phyloP scores from a whole-genome alignment of 2,888 invertebrate species.

The Athrips mouffetella region DNA sequence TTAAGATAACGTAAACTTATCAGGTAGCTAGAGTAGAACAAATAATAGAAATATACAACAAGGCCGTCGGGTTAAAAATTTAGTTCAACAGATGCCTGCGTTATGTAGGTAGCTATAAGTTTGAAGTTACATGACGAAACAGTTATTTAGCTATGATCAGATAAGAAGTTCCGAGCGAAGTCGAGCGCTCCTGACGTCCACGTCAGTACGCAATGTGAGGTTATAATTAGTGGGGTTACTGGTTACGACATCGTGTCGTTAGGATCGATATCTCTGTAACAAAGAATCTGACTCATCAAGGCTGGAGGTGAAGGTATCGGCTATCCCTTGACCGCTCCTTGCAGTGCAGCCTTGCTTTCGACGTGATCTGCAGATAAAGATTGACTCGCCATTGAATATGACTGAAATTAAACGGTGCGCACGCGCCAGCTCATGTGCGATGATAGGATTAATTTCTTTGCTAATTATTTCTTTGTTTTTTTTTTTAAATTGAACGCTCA shows the following conservation, averaged over 20 bases:
- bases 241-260: slow-evolving; percentile 50
- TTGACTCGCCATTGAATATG: slow-evolving; percentile 17
- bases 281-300: slow-evolving; percentile 61
- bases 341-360: slow-evolving; percentile 68
- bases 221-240: slow-evolving; percentile 62
- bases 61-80: slow-evolving; percentile 53
- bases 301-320: slow-evolving; percentile 56
- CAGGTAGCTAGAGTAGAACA: slow-evolving; percentile 42
- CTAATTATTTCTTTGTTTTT: slow-evolving; percentile 1
- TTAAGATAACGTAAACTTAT: slow-evolving; percentile 47
- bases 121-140: slow-evolving; percentile 60
- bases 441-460: neutral
- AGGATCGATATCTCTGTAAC: slow-evolving; percentile 58
- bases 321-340: slow-evolving; percentile 71
- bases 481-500: neutral
- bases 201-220: slow-evolving; percentile 42
- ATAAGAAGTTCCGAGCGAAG: slow-evolving; percentile 58
- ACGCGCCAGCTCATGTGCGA: neutral
- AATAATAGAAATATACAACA: slow-evolving; percentile 49
- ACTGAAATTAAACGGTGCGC: slow-evolving; percentile 18
- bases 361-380: slow-evolving; percentile 57
- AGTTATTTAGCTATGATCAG: slow-evolving; percentile 43
- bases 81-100: slow-evolving; percentile 52
- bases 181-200: slow-evolving; percentile 45
- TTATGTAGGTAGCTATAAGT: slow-evolving; percentile 44